Percentiles rank a stretch among this genome's conserved stretches.
phyloP scores from a whole-genome alignment of 1,140 invertebrate genomes.

The Pomacea maculata region DNA sequence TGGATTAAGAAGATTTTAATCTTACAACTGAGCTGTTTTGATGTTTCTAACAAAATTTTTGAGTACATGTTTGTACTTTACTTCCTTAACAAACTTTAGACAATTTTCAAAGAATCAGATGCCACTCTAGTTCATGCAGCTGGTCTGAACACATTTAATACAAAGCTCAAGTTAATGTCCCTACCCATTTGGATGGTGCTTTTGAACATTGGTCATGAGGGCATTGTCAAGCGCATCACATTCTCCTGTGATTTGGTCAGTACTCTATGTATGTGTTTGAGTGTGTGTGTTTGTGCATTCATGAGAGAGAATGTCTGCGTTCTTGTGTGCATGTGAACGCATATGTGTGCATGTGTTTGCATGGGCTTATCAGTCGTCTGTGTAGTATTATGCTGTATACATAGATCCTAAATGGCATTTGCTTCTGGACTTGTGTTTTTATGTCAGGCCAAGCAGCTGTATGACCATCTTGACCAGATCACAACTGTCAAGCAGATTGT shows the following conservation, averaged over 20 bases:
- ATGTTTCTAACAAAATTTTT: no score
- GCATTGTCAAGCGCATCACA: constrained; percentile 77
- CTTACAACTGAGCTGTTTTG: no score
- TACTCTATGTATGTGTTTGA: background rate
- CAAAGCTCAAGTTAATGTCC: constrained; percentile 74
- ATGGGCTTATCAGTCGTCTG: no score
- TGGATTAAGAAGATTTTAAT: no score
- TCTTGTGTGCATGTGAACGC: no score
- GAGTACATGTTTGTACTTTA: background rate
- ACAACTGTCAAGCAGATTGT: constrained; percentile 79
- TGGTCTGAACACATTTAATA: constrained; percentile 70
- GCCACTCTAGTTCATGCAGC: constrained; percentile 72
- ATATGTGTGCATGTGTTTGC: no score
- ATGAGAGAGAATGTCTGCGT: background rate
- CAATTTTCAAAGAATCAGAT: constrained; percentile 66
- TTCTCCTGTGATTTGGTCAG: constrained; percentile 77
- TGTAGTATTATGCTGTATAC: no score
- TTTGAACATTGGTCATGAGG: constrained; percentile 78
- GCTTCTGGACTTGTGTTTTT: background rate
- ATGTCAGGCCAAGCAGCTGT: constrained; percentile 73
- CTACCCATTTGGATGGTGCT: constrained; percentile 85
- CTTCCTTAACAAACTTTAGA: constrained; percentile 49
- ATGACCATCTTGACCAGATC: constrained; percentile 77
- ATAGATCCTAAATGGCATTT: no score
- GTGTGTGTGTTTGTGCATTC: background rate